A percentile compares a stretch with the other conserved stretches of the same genome.
phyloP scores from a whole-genome alignment of 2,888 invertebrate genomes.

The Marasmarcha lunaedactyla region DNA sequence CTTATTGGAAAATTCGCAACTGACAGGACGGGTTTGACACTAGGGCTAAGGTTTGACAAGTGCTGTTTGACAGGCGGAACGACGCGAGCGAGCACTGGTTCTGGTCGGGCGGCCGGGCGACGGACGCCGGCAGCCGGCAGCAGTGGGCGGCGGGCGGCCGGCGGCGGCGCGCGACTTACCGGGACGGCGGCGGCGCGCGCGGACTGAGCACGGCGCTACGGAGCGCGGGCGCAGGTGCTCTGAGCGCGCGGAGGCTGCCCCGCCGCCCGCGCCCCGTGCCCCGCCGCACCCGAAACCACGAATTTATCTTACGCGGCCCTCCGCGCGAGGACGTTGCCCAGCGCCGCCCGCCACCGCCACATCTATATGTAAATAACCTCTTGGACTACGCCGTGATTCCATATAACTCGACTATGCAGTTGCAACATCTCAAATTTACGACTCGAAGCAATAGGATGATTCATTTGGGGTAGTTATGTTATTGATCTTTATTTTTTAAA shows the following conservation, averaged over 20 bases:
- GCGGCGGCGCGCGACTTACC: slow-evolving; percentile 63
- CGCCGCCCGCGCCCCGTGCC: slow-evolving; percentile 70
- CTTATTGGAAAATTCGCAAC: background rate
- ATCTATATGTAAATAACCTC: slow-evolving; percentile 1
- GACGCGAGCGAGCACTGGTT: slow-evolving; percentile 21
- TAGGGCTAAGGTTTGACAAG: no score
- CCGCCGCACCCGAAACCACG: slow-evolving; percentile 57
- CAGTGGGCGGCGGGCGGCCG: slow-evolving; percentile 63
- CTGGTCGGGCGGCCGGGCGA: slow-evolving; percentile 24
- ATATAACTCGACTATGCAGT: no score
- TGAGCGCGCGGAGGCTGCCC: slow-evolving; percentile 75
- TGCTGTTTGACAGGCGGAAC: background rate
- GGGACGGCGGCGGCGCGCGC: slow-evolving; percentile 63
- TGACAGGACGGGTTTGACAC: background rate
- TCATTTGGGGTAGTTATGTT: no score
- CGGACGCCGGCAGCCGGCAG: slow-evolving; percentile 49
- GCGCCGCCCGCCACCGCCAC: slow-evolving; percentile 12
- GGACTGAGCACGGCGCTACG: slow-evolving; percentile 67
- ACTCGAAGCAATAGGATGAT: no score
- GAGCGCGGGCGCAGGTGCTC: slow-evolving; percentile 78
- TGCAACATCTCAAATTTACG: no score
- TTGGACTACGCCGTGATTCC: background rate
- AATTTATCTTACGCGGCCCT: slow-evolving; percentile 66
- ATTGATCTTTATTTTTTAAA: no score
- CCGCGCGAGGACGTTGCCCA: slow-evolving; percentile 54